Conservation (phyloP, 2,888 invertebrate species). For the Perithous albicinctus region DNA sequence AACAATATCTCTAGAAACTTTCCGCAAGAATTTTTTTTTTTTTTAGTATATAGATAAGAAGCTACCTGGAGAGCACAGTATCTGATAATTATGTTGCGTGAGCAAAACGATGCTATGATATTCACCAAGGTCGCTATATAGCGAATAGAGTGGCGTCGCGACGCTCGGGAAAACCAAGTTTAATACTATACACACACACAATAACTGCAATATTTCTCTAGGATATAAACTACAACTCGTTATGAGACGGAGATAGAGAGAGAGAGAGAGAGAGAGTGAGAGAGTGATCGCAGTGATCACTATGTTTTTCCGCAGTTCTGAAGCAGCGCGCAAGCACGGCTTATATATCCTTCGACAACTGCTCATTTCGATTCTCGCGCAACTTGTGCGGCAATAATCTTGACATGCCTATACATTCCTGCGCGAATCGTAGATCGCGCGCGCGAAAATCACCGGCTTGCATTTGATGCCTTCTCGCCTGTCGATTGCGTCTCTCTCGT, state of each 20-base stretch:
- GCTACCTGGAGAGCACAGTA: neutral
- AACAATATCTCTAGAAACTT: no score
- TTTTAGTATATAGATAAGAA: neutral
- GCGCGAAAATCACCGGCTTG: slow-evolving; percentile 34
- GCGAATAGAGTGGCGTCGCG: slow-evolving; percentile 14
- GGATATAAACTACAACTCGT: slow-evolving; percentile 18
- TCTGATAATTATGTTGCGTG: neutral
- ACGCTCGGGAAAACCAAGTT: slow-evolving; percentile 10
- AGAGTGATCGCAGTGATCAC: slow-evolving; percentile 52
- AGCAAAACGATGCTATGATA: neutral
- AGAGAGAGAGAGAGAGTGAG: no score
- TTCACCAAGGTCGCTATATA: slow-evolving; percentile 31
- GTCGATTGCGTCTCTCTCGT: slow-evolving; percentile 30
- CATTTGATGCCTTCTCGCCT: slow-evolving; percentile 27
- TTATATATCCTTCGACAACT: slow-evolving; percentile 46
- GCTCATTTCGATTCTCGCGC: slow-evolving; percentile 37
- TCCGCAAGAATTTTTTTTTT: no score
- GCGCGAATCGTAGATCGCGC: slow-evolving; percentile 10
- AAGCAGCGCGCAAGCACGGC: slow-evolving; percentile 38
- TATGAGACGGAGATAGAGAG: slow-evolving; percentile 8
- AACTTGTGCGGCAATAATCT: slow-evolving; percentile 13
- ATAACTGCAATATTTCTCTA: slow-evolving; percentile 16
- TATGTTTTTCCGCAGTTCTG: slow-evolving; percentile 60
- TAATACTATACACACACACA: neutral
- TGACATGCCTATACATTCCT: slow-evolving; percentile 19